These are phyloP conservation scores for Neomicropteryx cornuta DNA, from an alignment of 1,140 invertebrate genomes.

Conservation along the genomic window DNA sequence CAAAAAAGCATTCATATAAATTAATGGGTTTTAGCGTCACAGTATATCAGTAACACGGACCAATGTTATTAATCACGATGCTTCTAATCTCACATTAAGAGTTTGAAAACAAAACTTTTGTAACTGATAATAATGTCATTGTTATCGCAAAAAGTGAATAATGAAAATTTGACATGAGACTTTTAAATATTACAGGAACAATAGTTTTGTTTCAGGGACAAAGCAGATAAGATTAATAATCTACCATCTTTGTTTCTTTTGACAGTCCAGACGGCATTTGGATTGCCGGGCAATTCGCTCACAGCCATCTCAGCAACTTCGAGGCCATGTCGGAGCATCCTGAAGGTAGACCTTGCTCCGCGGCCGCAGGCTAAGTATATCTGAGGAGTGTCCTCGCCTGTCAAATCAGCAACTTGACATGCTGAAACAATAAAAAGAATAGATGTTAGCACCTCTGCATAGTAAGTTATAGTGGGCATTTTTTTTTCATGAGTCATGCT, in stretches of 20 bases:
- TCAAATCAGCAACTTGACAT: conserved; percentile 64
- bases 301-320: conserved; percentile 99
- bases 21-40: conserved; percentile 34
- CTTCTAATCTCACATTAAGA: too few relatives aligned
- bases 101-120: too few relatives aligned
- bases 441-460: not conserved
- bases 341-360: conserved; percentile 83
- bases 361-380: conserved; percentile 93
- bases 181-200: not conserved
- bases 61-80: conserved; percentile 34
- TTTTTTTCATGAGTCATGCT: too few relatives aligned
- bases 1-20: conserved; percentile 36
- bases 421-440: conserved; percentile 21
- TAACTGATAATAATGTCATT: conserved; percentile 17
- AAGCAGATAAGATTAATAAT: conserved; percentile 20
- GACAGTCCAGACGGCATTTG: conserved; percentile 99
- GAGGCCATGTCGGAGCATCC: conserved; percentile 91
- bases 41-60: conserved; percentile 38
- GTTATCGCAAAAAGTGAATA: conserved; percentile 7
- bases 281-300: conserved; percentile 96
- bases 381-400: conserved; percentile 98
- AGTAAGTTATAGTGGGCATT: too few relatives aligned
- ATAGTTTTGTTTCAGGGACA: not conserved
- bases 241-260: conserved; percentile 91
- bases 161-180: too few relatives aligned